Evolutionary conservation across 37 sponge, comb jelly and placozoan genomes (phyloP).

Genomic region (Aplysina aerophoba): DNA sequence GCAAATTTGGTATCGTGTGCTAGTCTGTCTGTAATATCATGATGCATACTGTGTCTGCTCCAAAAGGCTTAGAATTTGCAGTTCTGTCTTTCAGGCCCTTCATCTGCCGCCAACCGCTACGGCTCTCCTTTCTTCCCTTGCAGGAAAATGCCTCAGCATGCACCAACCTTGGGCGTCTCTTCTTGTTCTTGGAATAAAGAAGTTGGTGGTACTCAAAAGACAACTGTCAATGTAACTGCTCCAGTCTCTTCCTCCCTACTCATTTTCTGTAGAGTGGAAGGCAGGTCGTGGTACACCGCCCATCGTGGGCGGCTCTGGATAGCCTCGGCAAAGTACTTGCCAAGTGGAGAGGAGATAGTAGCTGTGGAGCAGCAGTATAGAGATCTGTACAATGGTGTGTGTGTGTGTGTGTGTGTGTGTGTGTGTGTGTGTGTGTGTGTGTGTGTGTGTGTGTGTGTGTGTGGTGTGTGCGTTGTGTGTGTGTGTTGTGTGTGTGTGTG

Average conservation of each 20-base stretch:
- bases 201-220: conserved; percentile 40
- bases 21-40: no score
- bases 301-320: conserved; percentile 98
- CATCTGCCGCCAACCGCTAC: no score
- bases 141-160: conserved; percentile 96
- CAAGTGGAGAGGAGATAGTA: conserved; percentile 48
- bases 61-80: no score
- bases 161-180: conserved; percentile 99
- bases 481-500: neutral
- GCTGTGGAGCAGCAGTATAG: conserved; percentile 70
- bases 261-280: conserved; percentile 68
- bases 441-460: no score
- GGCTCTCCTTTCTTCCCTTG: neutral
- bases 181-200: conserved; percentile 90
- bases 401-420: neutral
- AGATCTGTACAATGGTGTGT: conserved; percentile 46
- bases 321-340: conserved; percentile 76
- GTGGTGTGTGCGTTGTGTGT: neutral
- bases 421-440: neutral
- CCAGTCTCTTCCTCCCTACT: neutral
- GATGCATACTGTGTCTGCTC: no score
- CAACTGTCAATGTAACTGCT: neutral
- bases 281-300: conserved; percentile 93
- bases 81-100: no score
- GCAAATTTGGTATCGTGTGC: no score